Base-by-base conservation (phyloP, 2,797 vertebrate species). In the Alauda arvensis region DNA sequence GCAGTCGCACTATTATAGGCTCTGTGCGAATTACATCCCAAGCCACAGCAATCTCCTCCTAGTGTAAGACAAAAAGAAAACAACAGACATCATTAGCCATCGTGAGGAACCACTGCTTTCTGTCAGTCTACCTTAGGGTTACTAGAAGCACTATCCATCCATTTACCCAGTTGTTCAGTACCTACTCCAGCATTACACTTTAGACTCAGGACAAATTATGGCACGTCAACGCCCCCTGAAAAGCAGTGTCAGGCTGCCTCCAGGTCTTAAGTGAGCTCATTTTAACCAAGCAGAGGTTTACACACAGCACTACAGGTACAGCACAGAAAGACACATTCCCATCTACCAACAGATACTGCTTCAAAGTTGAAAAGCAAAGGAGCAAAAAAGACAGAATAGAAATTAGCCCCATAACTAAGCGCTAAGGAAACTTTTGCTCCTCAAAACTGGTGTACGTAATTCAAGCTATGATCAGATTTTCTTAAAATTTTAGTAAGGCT, bases 11-110 rank as follows among this genome's bases (percentile, higher is more conserved):
- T 77, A 98, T 98, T 92, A 98, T 98, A 57, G 98, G 98, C 91
- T 98, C 98, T 82, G 97, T 98, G 81, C 98, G 97, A 95, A 98
- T 97, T 68, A 98, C 98, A 94, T 98, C 98, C 98, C 98, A 98
- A 75, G 98, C 98, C 92, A 98, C 96, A 93, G 98, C 98, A 94
- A 98, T 98, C 95, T 98, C 98, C 96, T 98, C 98, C 98, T 98
- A 84, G 52, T 69, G 71, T 75, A 92, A 87, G 51, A 96, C 18
- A 95, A 87, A 88, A 81, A 87, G 74, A 92, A 78, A 91, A 88
- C 18, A 83, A 77, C 12, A 83, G 25, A 89, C 33, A 56, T 4
- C 24, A 33, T 93, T 84, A 95, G 77, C 31, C 33, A 68, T 34
- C 9, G 9, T 9, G 19, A 87, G 25, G 51, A 82, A 65, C 13